These are phyloP conservation scores for Acanthiza pusilla DNA, from an alignment of 2,797 vertebrate genomes.

Conservation along the genomic window DNA sequence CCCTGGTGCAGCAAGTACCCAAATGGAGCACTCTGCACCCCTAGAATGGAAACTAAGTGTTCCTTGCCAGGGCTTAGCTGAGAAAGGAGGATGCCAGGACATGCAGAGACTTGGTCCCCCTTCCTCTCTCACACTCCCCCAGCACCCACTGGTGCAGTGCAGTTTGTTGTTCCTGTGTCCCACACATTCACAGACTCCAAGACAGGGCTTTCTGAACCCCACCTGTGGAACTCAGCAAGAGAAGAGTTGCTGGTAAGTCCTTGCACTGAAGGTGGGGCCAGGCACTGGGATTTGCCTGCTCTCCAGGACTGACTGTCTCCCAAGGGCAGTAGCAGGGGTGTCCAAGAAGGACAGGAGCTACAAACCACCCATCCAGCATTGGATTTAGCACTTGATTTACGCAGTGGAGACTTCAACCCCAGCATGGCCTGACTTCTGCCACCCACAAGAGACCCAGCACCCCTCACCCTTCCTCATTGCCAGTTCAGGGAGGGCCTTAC, in stretches of 20 bases:
- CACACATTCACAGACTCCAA: not conserved
- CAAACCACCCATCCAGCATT: not conserved
- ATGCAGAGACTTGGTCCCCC: not conserved
- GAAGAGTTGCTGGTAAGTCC: not conserved
- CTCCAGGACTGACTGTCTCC: not conserved
- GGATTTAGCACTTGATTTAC: not conserved
- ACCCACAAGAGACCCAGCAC: not conserved
- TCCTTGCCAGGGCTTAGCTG: not conserved
- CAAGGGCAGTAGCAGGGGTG: not conserved
- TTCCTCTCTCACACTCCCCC: not conserved
- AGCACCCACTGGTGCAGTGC: not conserved
- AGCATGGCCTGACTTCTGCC: not conserved
- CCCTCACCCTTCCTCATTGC: not conserved
- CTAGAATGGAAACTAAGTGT: not conserved
- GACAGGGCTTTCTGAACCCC: not conserved
- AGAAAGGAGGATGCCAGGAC: not conserved
- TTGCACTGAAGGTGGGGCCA: not conserved
- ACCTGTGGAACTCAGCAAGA: not conserved
- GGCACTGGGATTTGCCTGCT: not conserved
- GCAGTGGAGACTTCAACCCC: not conserved
- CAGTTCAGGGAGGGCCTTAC: conserved; percentile 75
- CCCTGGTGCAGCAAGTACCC: not conserved
- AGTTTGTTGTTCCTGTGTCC: not conserved
- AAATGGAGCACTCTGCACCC: not conserved
- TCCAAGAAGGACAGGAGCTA: not conserved